Base-by-base conservation (phyloP, 2,797 vertebrate genomes). In the Hydrolagus colliei region DNA sequence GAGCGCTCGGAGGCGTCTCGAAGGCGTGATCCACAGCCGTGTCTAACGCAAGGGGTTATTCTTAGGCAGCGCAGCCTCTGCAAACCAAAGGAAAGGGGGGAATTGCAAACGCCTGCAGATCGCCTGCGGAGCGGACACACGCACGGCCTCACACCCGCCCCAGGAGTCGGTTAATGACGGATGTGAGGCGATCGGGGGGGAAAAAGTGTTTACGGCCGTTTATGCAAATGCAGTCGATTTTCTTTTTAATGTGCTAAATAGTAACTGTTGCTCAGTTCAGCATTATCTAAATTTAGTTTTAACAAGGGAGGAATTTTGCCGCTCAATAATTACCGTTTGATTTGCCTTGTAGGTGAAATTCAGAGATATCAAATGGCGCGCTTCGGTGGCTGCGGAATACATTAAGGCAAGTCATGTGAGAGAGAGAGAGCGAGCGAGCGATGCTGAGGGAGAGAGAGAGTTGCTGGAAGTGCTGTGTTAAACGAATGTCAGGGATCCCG, bases 201-300 rank as follows among this genome's bases (percentile, higher is more conserved):
- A n/a, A 6, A 52, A 52, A 52, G 41, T 41, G 79, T 82, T 82
- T 68, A 67, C 67, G 27, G 79, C 65, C 79, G 67, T 41, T 82
- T 82, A 82, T 82, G 79, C 79, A 82, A 82, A 82, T 82, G 2
- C 14, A 67, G 16, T 32, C 63, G 67, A 41, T 35, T 82, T 65
- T 82, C 63, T 82, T 35, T 35, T 82, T 67, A 68, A 67, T 67
- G 67, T 82, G 62, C 79, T 82, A 68, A 52, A 52, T 52, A 52
- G 67, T 82, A 68, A 82, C 79, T 68, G 62, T 67, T 82, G 79
- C 27, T 27, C 27, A 82, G 62, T 68, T 82, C 79, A 82, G 79
- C 67, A 82, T 82, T 68, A 79, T 79, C 77, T 79, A 79, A 79
- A 79, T 79, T 79, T 79, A 79, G 59, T 79, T 63, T 79, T 79